A percentile compares a stretch with the other conserved stretches of the same genome.
phyloP scores from a whole-genome alignment of 1,140 invertebrate species.

The Zaprionus camerounensis region DNA sequence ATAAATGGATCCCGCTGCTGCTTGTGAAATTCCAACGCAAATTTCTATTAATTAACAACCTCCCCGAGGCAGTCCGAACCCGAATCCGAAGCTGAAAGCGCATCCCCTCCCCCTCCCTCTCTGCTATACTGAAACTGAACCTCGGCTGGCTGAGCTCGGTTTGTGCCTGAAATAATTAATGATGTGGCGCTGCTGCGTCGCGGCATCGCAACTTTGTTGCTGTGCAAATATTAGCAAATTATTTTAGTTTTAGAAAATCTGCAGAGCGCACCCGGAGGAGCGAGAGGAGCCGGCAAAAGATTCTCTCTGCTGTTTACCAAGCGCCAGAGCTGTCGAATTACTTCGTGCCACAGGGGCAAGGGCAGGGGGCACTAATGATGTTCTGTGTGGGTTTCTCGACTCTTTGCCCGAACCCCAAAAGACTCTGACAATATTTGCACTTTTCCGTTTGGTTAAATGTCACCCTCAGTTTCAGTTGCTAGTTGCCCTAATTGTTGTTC shows the following conservation, averaged over 20 bases:
- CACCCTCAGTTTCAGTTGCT: constrained; percentile 43
- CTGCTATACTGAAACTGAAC: constrained; percentile 21
- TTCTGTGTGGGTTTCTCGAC: constrained; percentile 69
- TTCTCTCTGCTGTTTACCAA: constrained; percentile 49
- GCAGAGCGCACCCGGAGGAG: neutral
- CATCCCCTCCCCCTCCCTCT: neutral
- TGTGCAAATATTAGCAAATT: constrained; percentile 84
- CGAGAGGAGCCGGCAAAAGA: neutral
- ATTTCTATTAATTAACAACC: constrained; percentile 75
- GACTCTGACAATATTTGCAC: constrained; percentile 75
- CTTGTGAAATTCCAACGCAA: constrained; percentile 66
- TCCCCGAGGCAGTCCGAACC: constrained; percentile 36
- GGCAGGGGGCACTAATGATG: constrained; percentile 74
- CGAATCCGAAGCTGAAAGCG: constrained; percentile 11
- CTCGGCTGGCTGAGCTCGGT: constrained; percentile 37
- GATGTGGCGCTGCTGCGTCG: constrained; percentile 58
- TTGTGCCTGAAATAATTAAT: constrained; percentile 72
- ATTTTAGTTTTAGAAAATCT: constrained; percentile 80
- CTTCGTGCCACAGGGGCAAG: neutral
- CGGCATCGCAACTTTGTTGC: constrained; percentile 61
- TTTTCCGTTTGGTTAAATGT: constrained; percentile 82
- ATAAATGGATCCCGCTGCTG: constrained; percentile 31
- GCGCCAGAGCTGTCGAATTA: constrained; percentile 57
- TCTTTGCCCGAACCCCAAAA: constrained; percentile 14
- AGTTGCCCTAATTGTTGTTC: constrained; percentile 67